Base-by-base conservation (phyloP, 2,113 vertebrate genomes). In the Nothoprocta perdicaria region DNA sequence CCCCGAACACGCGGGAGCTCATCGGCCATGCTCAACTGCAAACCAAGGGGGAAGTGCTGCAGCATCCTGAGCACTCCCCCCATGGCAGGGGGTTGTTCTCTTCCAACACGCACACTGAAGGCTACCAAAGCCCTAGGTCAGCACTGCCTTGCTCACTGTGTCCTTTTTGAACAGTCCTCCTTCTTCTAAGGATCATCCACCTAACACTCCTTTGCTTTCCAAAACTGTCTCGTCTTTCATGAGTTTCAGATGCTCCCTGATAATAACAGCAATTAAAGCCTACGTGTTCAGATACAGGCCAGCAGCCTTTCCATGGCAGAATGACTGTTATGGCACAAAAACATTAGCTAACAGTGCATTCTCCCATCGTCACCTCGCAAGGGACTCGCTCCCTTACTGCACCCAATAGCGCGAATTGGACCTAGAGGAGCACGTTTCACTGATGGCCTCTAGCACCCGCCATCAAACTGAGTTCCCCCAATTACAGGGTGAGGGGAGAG, bases 171-270 rank as follows among this genome's bases (percentile, higher is more conserved):
- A 31, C 61, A n/a, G 40, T 58, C 76, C 53, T 48, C 57, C 84
- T 82, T 86, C 78, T 93, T 88, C 79, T 16, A 31, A 74, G 46
- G 33, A 86, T 81, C 68, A 84, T 48, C 94, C 88, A 48, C 45
- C 18, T 19, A 19, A 16, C 19, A 45, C 14, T 31, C 27, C 52
- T 77, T 15, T 60, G 73, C 22, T 73, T 74, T 19, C 55, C 74
- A 45, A 60, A 69, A 74, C 74, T 38, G 86, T 84, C 77, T 29
- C 33, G 46, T 18, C 87, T 77, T 85, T 13, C 84, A 94, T 15
- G 26, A 78, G 31, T 11, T 46, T 31, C 73, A 18, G 1, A 1
- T 14, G 16, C 33, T 73, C 33, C 74, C 12, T 24, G 33, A 21
- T 7, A 52, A 77, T 7, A 78, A 82, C 83, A 78, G 21, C 43